Percentiles rank a stretch among this genome's conserved stretches.
Conservation (phyloP, 2,888 invertebrate species). For the Gastracanthus pulcherrimus region DNA sequence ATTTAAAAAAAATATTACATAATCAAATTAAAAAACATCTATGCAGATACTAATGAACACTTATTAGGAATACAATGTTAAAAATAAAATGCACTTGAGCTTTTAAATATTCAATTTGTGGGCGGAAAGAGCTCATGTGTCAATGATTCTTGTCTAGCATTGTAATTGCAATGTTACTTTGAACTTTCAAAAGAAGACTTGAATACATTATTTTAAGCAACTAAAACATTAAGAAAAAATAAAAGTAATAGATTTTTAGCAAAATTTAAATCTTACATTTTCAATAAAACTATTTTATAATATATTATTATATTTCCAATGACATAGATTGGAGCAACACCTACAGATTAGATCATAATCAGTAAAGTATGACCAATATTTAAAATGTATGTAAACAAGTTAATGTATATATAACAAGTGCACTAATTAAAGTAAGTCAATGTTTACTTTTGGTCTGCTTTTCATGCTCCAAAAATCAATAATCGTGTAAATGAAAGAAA, state of each 20-base stretch:
- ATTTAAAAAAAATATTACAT: background rate
- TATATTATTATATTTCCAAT: too few relatives aligned
- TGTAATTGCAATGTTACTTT: background rate
- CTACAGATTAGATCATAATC: background rate
- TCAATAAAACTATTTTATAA: too few relatives aligned
- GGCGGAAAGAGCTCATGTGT: slow-evolving; percentile 10
- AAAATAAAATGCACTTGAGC: background rate
- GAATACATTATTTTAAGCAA: background rate
- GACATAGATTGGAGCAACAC: background rate
- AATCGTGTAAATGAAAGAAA: background rate
- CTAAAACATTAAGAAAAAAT: background rate
- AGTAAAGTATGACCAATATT: too few relatives aligned
- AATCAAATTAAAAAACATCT: background rate
- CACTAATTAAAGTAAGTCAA: background rate
- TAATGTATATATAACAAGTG: background rate
- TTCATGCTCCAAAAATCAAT: background rate
- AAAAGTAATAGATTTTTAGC: background rate
- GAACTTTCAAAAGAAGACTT: background rate
- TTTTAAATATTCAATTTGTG: slow-evolving; percentile 4
- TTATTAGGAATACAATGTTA: background rate
- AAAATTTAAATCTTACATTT: too few relatives aligned
- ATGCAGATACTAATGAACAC: background rate
- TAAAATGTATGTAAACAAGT: background rate
- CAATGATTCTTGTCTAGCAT: background rate
- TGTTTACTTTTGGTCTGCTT: background rate